Evolutionary conservation across 35 echinoderm and acorn worm species (phyloP).

Genomic region (Heliocidaris tuberculata): DNA sequence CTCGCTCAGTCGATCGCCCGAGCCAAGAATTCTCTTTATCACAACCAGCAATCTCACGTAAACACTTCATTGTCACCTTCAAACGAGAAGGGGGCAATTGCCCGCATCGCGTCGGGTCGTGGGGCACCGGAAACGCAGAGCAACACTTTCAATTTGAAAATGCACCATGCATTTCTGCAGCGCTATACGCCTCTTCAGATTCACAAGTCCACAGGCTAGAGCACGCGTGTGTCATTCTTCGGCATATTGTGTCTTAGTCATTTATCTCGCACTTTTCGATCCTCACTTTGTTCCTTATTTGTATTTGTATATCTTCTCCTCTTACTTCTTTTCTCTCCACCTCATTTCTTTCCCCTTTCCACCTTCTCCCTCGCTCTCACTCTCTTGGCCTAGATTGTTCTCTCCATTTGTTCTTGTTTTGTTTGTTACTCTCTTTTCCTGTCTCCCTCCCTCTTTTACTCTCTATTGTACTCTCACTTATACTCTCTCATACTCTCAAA

Average conservation of each 20-base stretch:
- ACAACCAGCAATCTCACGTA: not conserved
- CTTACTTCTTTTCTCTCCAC: not conserved
- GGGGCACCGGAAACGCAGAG: not conserved
- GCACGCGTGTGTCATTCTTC: not conserved
- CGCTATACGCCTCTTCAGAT: not conserved
- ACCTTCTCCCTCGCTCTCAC: not conserved
- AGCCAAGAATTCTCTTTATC: not conserved
- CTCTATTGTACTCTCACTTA: too few relatives aligned
- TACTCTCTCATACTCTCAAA: too few relatives aligned
- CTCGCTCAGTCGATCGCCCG: not conserved
- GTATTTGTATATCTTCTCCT: not conserved
- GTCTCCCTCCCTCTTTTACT: not conserved
- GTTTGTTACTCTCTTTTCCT: not conserved
- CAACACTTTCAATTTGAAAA: not conserved
- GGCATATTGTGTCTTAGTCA: not conserved
- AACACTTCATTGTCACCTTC: slow-evolving; percentile 16
- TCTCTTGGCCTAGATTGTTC: not conserved
- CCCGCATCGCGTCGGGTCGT: not conserved
- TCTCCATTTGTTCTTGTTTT: not conserved
- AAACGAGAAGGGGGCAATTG: not conserved
- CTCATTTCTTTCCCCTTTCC: not conserved
- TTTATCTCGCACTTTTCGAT: not conserved
- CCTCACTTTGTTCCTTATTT: not conserved
- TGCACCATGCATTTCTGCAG: not conserved
- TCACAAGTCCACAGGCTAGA: not conserved